These are phyloP conservation scores for Drosophila simulans DNA, from an alignment of 1,140 invertebrate genomes.

Conservation along the genomic window DNA sequence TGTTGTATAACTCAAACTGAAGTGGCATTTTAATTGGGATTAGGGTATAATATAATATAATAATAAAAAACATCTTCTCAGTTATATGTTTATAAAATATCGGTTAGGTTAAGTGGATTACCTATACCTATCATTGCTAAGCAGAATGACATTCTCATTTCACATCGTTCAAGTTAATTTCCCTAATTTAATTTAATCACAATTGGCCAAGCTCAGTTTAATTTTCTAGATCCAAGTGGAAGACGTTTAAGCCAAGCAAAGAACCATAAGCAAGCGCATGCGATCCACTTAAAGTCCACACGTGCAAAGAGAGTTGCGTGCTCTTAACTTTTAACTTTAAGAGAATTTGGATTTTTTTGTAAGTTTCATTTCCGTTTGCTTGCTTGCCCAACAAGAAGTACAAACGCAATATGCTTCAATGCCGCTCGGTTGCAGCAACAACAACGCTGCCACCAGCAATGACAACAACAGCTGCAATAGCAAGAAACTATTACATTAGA, in stretches of 20 bases:
- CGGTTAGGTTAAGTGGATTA: too few species aligned
- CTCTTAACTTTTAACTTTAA: slow-evolving; percentile 3
- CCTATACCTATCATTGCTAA: too few species aligned
- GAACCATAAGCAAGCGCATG: slow-evolving; percentile 28
- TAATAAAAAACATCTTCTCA: too few species aligned
- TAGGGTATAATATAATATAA: too few species aligned
- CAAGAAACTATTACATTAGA: slow-evolving; percentile 73
- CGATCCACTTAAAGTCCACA: slow-evolving; percentile 16
- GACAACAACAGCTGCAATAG: slow-evolving; percentile 68
- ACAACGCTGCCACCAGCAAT: slow-evolving; percentile 22
- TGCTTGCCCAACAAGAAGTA: slow-evolving; percentile 54
- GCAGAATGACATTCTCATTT: slow-evolving; percentile 5
- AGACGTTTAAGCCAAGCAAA: slow-evolving; percentile 32
- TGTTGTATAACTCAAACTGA: slow-evolving; percentile 25
- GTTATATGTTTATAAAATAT: too few species aligned
- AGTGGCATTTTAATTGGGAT: slow-evolving; percentile 1
- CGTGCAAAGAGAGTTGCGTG: not conserved
- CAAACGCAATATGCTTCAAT: slow-evolving; percentile 38
- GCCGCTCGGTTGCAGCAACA: slow-evolving; percentile 46
- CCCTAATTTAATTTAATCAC: slow-evolving; percentile 27
- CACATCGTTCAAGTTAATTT: slow-evolving; percentile 12
- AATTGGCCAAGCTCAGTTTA: slow-evolving; percentile 24
- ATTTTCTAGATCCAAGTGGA: slow-evolving; percentile 22
- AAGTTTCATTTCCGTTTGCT: slow-evolving; percentile 25
- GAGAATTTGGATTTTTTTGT: too few species aligned